These are phyloP conservation scores for Microtus montanus DNA, from an alignment of 2,113 vertebrate species.

Conservation along the genomic window DNA sequence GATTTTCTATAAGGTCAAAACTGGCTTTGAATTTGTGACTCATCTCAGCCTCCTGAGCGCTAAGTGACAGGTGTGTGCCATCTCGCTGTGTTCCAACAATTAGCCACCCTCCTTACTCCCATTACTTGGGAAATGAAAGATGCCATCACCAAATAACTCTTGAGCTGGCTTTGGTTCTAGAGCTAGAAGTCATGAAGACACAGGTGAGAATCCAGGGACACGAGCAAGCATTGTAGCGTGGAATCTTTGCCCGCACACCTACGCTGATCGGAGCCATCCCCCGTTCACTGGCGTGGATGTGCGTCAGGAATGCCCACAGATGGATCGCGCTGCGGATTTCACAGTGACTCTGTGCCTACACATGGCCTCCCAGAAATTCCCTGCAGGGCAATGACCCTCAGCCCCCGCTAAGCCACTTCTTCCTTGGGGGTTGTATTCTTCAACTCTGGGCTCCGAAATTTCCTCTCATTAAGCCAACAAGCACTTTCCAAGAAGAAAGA, in stretches of 20 bases:
- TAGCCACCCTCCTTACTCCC: not conserved
- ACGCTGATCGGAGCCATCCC: fast-evolving
- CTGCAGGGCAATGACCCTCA: not conserved
- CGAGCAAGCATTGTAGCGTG: fast-evolving
- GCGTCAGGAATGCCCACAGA: slow-evolving; percentile 36
- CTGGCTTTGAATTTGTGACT: not conserved
- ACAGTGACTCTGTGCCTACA: not conserved
- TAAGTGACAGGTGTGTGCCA: not conserved
- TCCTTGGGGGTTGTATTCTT: not conserved
- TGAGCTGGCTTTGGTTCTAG: not conserved
- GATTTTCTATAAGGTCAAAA: not conserved
- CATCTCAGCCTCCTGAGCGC: not conserved
- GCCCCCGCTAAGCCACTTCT: not conserved
- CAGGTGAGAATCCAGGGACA: fast-evolving
- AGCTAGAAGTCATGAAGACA: not conserved
- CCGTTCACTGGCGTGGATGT: fast-evolving
- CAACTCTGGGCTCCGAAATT: not conserved
- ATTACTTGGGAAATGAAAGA: not conserved
- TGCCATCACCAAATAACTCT: not conserved
- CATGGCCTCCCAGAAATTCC: slow-evolving; percentile 36
- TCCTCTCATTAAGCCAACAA: slow-evolving; percentile 28
- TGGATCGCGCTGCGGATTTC: not conserved
- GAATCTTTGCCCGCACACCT: not conserved
- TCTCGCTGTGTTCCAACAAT: not conserved
- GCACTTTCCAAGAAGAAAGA: slow-evolving; percentile 71